These are phyloP conservation scores for Cyprinodon brontotheroides DNA, from an alignment of 2,113 vertebrate species.

Conservation along the genomic window DNA sequence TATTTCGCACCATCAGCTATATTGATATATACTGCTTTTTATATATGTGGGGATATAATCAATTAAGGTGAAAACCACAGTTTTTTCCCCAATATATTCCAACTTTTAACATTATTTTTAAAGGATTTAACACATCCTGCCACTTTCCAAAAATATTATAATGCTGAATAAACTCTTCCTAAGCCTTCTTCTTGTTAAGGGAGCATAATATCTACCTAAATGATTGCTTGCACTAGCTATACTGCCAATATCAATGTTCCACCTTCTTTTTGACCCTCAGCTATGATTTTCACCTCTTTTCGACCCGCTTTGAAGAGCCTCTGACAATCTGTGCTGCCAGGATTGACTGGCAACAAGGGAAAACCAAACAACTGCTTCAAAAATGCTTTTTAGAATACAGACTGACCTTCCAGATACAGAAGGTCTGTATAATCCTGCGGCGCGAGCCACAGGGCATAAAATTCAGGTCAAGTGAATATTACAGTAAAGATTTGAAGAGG, in stretches of 20 bases:
- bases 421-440: slow-evolving; percentile 6
- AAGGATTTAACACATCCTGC: slow-evolving; percentile 12
- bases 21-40: slow-evolving; percentile 26
- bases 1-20: slow-evolving; percentile 21
- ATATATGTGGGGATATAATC: slow-evolving; percentile 40
- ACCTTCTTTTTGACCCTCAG: slow-evolving; percentile 15
- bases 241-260: not conserved
- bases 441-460: not conserved
- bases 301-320: slow-evolving; percentile 39
- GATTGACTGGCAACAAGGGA: slow-evolving; percentile 42
- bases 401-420: slow-evolving; percentile 21
- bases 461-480: slow-evolving; percentile 35
- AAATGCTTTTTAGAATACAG: slow-evolving; percentile 34
- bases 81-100: slow-evolving; percentile 37
- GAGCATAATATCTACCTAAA: not conserved
- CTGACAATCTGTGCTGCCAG: slow-evolving; percentile 31
- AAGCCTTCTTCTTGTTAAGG: not conserved
- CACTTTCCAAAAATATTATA: not conserved
- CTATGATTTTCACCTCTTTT: slow-evolving; percentile 39
- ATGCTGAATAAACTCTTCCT: not conserved
- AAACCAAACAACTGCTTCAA: slow-evolving; percentile 39
- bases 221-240: not conserved
- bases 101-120: slow-evolving; percentile 26
- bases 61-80: slow-evolving; percentile 5
- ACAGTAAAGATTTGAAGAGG: slow-evolving; percentile 1